Percentiles rank a stretch among this genome's conserved stretches.
Conservation (phyloP, 2,113 vertebrate species). For the Myotis davidii region DNA sequence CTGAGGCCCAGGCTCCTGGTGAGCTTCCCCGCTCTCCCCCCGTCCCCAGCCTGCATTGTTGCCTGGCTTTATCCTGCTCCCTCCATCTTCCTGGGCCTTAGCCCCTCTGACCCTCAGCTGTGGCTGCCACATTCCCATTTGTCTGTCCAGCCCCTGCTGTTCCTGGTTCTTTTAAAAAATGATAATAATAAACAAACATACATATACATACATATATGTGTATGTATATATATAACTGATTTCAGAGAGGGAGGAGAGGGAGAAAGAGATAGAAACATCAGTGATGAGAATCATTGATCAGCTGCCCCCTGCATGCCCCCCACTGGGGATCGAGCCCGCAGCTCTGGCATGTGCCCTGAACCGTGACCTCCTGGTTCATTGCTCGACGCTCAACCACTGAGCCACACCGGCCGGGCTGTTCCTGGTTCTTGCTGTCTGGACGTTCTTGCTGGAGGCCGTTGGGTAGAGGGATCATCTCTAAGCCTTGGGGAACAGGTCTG, state of each 20-base stretch:
- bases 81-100: background rate
- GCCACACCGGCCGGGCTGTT: background rate
- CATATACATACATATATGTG: too few species aligned
- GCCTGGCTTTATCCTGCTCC: background rate
- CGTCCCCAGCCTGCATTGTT: too few species aligned
- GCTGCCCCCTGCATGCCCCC: too few species aligned
- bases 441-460: background rate
- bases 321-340: too few species aligned
- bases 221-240: too few species aligned
- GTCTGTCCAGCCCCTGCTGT: background rate
- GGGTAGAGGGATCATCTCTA: background rate
- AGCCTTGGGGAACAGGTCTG: background rate
- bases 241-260: too few species aligned
- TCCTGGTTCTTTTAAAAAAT: background rate
- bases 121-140: background rate
- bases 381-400: too few species aligned
- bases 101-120: background rate
- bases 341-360: too few species aligned
- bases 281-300: too few species aligned
- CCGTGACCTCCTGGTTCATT: too few species aligned
- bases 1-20: slow-evolving; percentile 86
- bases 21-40: background rate
- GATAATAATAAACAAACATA: too few species aligned
- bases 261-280: too few species aligned
- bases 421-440: background rate